A percentile compares a stretch with the other conserved stretches of the same genome.
phyloP scores from a whole-genome alignment of 2,113 vertebrate genomes.

The Megalops atlanticus region DNA sequence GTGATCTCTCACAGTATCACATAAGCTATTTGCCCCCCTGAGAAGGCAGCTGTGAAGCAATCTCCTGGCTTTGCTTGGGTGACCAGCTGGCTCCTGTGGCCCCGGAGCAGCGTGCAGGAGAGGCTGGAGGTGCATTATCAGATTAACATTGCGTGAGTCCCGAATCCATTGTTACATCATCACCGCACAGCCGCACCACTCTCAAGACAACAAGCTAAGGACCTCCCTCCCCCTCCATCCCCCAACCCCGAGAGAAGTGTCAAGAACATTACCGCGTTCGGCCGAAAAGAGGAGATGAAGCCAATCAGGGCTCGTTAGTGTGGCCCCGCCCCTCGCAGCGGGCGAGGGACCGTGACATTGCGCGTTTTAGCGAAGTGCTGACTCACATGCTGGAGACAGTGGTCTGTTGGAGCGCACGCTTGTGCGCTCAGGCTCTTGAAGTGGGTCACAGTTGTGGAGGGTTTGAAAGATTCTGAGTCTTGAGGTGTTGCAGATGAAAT shows the following conservation, averaged over 20 bases:
- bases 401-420: background rate
- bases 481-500: too few species aligned
- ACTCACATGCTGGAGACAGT: slow-evolving; percentile 1
- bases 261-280: background rate
- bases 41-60: background rate
- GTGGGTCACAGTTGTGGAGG: background rate
- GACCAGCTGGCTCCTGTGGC: background rate
- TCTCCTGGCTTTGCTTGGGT: background rate
- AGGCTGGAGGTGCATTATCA: background rate
- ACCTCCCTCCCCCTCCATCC: background rate
- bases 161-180: background rate
- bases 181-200: background rate
- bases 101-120: background rate
- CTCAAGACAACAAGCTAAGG: background rate
- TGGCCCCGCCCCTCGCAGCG: background rate
- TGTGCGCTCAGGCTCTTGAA: background rate
- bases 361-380: background rate
- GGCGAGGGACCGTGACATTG: slow-evolving; percentile 2
- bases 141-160: background rate
- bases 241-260: background rate
- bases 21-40: background rate
- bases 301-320: slow-evolving; percentile 7
- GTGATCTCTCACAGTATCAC: background rate
- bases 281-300: background rate
- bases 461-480: too few species aligned